Percentiles rank a stretch among this genome's conserved stretches.
phyloP scores from a whole-genome alignment of 2,888 invertebrate species.

The Phasia obesa region DNA sequence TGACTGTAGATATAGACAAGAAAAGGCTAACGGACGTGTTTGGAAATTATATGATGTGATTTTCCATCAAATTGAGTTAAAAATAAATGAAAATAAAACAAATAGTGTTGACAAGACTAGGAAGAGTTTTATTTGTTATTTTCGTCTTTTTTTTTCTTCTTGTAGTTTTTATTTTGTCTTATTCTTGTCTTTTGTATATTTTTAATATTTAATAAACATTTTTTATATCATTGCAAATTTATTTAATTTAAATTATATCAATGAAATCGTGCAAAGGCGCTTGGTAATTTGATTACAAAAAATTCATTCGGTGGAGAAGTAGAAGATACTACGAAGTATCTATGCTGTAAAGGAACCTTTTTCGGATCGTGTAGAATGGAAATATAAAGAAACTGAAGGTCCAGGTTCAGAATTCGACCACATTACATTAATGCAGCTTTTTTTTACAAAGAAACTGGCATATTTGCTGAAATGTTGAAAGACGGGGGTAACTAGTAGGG shows the following conservation, averaged over 20 bases:
- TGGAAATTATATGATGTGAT: slow-evolving; percentile 83
- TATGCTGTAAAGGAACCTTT: too few relatives aligned
- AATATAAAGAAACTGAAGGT: too few relatives aligned
- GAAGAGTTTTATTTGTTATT: slow-evolving; percentile 55
- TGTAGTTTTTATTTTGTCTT: background rate
- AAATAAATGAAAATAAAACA: slow-evolving; percentile 60
- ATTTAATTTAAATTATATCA: slow-evolving; percentile 15
- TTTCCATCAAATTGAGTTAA: slow-evolving; percentile 81
- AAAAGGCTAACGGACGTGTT: slow-evolving; percentile 79
- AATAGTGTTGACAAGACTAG: slow-evolving; percentile 60
- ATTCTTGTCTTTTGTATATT: slow-evolving; percentile 5
- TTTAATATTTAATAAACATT: slow-evolving; percentile 19
- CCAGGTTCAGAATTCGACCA: too few relatives aligned
- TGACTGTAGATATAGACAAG: slow-evolving; percentile 33
- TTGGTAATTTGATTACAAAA: too few relatives aligned
- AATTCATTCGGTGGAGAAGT: too few relatives aligned
- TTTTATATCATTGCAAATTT: slow-evolving; percentile 31
- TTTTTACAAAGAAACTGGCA: too few relatives aligned
- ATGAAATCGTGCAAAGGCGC: too few relatives aligned
- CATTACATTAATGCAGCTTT: too few relatives aligned
- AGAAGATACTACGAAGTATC: too few relatives aligned
- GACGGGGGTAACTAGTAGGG: too few relatives aligned
- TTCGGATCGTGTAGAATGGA: too few relatives aligned
- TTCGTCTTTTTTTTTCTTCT: slow-evolving; percentile 29
- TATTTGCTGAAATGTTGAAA: too few relatives aligned